Evolutionary conservation across 2,113 vertebrate genomes (phyloP), one percentile per base, ranked within the genome.

Genomic region (Rafetus swinhoei): DNA sequence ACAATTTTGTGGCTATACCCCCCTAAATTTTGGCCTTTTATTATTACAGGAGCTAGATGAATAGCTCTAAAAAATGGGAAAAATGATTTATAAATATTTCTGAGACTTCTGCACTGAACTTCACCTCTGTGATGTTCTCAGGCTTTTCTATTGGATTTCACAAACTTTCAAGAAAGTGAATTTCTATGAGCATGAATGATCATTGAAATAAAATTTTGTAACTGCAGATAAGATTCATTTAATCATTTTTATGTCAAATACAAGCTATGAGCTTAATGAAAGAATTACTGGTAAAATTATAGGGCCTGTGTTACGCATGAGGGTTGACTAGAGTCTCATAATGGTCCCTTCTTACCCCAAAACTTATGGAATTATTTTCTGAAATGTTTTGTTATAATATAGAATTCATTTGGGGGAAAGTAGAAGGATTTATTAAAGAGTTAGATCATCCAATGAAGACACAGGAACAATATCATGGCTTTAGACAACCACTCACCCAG

Each of bases 391-490:
- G 52, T 88, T 84, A 79, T 86, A 87, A 85, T 93, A 59, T 53
- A 16, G 65, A 35, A 9, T 35, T 69, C 8, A 35, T 69, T 15
- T 35, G n/a, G 15, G 32, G 65, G 32, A 15, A 18, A 35, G 15
- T 15, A 69, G 62, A 69, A 69, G 12, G 25, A 62, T 29, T 62
- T 27, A 25, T 60, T 60, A 11, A 27, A 60, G 32, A 69, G 8
- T 69, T 8, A 91, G 77, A 95, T 90, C 84, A 91, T 91, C 82
- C 92, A 95, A 1, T 95, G 81, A 95, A 5, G 16, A 77, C 92
- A 95, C 92, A 93, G 88, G 93, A 91, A 72, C 32, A 91, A 82
- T 82, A 45, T 72, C 45, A 85, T 95, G 77, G 54, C 87, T 93
- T 90, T 72, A 94, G 91, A 89, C 80, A 91, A 87, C n/a, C 19